These are phyloP conservation scores for Amphilophus citrinellus DNA, from an alignment of 2,113 vertebrate species.

Conservation along the genomic window DNA sequence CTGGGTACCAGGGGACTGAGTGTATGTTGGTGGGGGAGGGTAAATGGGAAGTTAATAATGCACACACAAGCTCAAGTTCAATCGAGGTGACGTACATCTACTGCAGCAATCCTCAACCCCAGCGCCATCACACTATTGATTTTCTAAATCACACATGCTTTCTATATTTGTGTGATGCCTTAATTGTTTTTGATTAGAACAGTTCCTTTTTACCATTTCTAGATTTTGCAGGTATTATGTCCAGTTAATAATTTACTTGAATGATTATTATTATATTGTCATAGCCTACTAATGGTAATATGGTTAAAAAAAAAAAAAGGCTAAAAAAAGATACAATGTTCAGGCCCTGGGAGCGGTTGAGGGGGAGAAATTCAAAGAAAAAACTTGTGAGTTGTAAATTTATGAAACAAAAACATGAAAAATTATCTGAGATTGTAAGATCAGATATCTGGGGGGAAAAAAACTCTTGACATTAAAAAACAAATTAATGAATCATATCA, in stretches of 20 bases:
- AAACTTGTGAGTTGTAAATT: no score
- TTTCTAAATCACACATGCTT: not conserved
- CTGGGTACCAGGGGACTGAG: conserved; percentile 45
- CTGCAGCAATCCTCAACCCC: conserved; percentile 1
- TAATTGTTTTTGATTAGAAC: not conserved
- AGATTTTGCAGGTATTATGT: not conserved
- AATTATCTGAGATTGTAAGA: no score
- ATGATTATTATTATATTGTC: not conserved
- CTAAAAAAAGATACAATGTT: no score
- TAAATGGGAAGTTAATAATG: conserved; percentile 53
- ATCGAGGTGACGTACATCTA: not conserved
- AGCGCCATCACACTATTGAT: conserved; percentile 2
- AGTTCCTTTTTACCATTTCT: not conserved
- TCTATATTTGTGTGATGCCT: not conserved
- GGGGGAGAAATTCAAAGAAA: no score
- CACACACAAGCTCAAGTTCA: conserved; percentile 16
- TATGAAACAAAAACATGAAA: no score
- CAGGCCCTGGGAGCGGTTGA: no score
- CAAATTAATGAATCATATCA: no score
- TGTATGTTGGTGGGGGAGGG: not conserved
- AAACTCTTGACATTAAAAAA: no score
- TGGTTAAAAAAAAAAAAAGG: no score
- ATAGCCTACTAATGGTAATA: not conserved
- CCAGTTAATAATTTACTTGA: not conserved
- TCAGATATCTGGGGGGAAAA: no score